phyloP scores from a whole-genome alignment of 2,888 invertebrate species.

The Tubulanus polymorphus region DNA sequence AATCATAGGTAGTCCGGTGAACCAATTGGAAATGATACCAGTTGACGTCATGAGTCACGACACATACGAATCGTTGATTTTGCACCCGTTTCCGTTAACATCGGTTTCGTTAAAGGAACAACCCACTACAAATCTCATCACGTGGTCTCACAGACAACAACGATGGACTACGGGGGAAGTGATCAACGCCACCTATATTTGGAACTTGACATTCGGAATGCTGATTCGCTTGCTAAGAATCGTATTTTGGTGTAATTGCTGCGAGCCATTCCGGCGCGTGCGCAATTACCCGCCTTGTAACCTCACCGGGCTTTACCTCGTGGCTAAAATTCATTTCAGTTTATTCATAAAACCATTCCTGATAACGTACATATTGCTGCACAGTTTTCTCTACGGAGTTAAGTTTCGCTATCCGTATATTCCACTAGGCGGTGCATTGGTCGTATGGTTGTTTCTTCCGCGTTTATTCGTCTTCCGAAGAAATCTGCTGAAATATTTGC shows the following conservation, averaged over 20 bases:
- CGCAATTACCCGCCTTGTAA: constrained; percentile 41
- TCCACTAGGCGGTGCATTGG: constrained; percentile 39
- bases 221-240: constrained; percentile 33
- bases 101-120: constrained; percentile 33
- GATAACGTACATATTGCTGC: constrained; percentile 32
- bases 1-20: constrained; percentile 32
- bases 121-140: constrained; percentile 37
- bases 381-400: constrained; percentile 22
- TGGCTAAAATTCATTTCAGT: constrained; percentile 36
- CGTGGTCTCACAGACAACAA: constrained; percentile 39
- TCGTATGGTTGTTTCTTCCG: constrained; percentile 38
- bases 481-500: constrained; percentile 32
- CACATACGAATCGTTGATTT: constrained; percentile 39
- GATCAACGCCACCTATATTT: constrained; percentile 23
- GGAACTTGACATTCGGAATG: constrained; percentile 34
- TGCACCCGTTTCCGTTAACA: constrained; percentile 34
- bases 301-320: constrained; percentile 32
- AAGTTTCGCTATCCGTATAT: constrained; percentile 31
- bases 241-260: too few species aligned
- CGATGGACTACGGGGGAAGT: constrained; percentile 43
- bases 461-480: constrained; percentile 29
- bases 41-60: constrained; percentile 43
- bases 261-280: constrained; percentile 28
- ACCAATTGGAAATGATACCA: constrained; percentile 37
- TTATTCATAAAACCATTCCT: constrained; percentile 43